Conservation (phyloP, 2,888 invertebrate genomes). For the Hypomecis atomaria region DNA sequence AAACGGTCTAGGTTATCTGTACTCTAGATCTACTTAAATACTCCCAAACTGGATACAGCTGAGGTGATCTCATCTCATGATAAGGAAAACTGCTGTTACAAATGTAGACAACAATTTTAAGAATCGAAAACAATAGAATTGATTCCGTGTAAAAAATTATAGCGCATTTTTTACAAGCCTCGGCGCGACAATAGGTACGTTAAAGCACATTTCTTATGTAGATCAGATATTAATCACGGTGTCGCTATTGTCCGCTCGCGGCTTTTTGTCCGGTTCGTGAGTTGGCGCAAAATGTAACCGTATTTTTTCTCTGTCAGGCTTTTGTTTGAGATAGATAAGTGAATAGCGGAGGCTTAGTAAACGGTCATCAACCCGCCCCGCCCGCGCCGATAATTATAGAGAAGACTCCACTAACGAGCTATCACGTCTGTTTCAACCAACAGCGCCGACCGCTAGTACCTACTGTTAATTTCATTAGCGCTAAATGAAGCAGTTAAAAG, state of each 20-base stretch:
- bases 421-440: slow-evolving; percentile 51
- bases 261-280: slow-evolving; percentile 65
- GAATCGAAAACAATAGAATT: slow-evolving; percentile 38
- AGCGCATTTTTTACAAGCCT: slow-evolving; percentile 38
- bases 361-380: slow-evolving; percentile 71
- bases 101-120: slow-evolving; percentile 16
- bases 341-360: slow-evolving; percentile 68
- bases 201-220: slow-evolving; percentile 51
- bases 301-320: slow-evolving; percentile 59
- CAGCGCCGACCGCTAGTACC: slow-evolving; percentile 43
- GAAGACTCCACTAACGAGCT: slow-evolving; percentile 68
- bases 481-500: slow-evolving; percentile 41
- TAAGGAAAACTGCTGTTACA: slow-evolving; percentile 8
- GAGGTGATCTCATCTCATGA: not conserved
- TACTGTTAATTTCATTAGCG: slow-evolving; percentile 52
- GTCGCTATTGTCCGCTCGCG: slow-evolving; percentile 70
- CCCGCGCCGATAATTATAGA: slow-evolving; percentile 68
- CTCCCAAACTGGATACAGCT: not conserved
- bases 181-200: slow-evolving; percentile 37
- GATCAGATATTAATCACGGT: slow-evolving; percentile 72
- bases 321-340: slow-evolving; percentile 81
- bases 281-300: slow-evolving; percentile 71
- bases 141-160: slow-evolving; percentile 37
- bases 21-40: not conserved
- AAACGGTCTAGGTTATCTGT: not conserved